These are phyloP conservation scores for Anthopleura xanthogrammica DNA, from an alignment of 92 coral and sea anemone genomes.

Conservation along the genomic window DNA sequence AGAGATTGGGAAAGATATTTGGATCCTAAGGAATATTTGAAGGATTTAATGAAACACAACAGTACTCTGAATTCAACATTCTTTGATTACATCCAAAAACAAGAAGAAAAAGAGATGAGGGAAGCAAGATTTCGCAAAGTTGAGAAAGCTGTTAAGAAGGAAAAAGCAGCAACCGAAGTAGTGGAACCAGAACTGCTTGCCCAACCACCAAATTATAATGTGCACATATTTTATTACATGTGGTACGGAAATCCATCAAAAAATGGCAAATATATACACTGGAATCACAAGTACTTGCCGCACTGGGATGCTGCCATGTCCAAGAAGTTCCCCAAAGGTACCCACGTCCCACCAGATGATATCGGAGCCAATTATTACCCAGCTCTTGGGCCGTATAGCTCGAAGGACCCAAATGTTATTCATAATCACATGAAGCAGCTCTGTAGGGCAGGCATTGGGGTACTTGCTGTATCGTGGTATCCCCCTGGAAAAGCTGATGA, in stretches of 20 bases:
- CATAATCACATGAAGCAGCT: slow-evolving; percentile 89
- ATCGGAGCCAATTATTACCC: slow-evolving; percentile 95
- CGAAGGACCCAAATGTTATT: slow-evolving; percentile 67
- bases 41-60: background rate
- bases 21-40: slow-evolving; percentile 6
- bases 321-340: slow-evolving; percentile 51
- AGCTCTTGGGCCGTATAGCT: slow-evolving; percentile 88
- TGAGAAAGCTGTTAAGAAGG: background rate
- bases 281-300: slow-evolving; percentile 88
- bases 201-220: slow-evolving; percentile 72
- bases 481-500: slow-evolving; percentile 86
- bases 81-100: background rate
- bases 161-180: background rate
- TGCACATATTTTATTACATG: slow-evolving; percentile 88
- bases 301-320: slow-evolving; percentile 86
- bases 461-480: slow-evolving; percentile 90
- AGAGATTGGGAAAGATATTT: slow-evolving; percentile 22
- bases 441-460: slow-evolving; percentile 86
- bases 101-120: background rate
- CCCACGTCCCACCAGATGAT: slow-evolving; percentile 87
- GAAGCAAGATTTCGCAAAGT: background rate
- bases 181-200: background rate
- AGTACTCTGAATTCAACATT: background rate
- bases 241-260: slow-evolving; percentile 92
- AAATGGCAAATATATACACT: slow-evolving; percentile 82